A percentile compares a stretch with the other conserved stretches of the same genome.
These are phyloP conservation scores for Rhogogaster chlorosoma DNA, from an alignment of 2,888 invertebrate genomes.

Conservation along the genomic window DNA sequence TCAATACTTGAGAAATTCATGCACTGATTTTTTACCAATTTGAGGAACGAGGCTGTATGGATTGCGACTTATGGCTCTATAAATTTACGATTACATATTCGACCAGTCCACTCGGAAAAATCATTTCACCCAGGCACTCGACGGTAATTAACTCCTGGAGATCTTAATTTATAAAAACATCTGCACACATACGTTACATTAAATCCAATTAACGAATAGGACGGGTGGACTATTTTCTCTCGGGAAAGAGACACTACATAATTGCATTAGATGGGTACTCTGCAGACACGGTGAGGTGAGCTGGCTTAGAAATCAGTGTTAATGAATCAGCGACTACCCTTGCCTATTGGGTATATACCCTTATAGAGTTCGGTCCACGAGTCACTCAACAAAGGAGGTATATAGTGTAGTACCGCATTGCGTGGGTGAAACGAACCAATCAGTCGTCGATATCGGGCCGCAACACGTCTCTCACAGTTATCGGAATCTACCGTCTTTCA, in stretches of 20 bases:
- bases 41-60: not conserved
- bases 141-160: not conserved
- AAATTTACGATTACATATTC: not conserved
- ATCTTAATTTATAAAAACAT: not conserved
- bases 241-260: not conserved
- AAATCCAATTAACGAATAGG: not conserved
- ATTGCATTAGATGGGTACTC: not conserved
- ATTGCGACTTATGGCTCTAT: not conserved
- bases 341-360: not conserved
- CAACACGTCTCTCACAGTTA: not conserved
- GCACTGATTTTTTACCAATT: not conserved
- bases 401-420: not conserved
- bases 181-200: not conserved
- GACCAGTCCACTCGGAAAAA: not conserved
- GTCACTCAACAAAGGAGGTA: conserved; percentile 1
- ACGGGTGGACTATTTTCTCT: not conserved
- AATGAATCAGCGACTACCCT: conserved; percentile 41
- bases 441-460: conserved; percentile 9
- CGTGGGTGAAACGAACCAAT: not conserved
- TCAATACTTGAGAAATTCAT: not conserved
- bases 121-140: not conserved
- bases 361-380: not conserved
- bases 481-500: not conserved
- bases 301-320: not conserved
- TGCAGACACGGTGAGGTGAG: not conserved